These are phyloP conservation scores for Dilophus febrilis DNA, from an alignment of 2,888 invertebrate genomes.

Conservation along the genomic window DNA sequence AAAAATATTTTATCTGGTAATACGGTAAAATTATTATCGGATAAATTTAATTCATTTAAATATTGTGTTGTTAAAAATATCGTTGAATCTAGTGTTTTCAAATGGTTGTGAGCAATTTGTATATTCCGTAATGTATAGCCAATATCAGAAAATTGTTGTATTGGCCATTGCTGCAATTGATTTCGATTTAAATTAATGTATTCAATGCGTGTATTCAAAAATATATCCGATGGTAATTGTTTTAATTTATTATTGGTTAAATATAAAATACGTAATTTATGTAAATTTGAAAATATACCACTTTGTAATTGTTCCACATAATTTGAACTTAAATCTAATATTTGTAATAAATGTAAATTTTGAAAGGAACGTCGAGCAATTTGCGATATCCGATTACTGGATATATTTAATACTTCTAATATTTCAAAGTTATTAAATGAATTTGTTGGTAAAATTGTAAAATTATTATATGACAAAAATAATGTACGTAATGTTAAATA, in stretches of 20 bases:
- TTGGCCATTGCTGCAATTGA: conserved; percentile 62
- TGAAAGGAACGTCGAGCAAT: conserved; percentile 61
- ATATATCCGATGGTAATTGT: conserved; percentile 58
- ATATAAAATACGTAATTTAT: conserved; percentile 54
- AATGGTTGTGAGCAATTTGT: conserved; percentile 58
- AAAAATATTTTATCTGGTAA: conserved; percentile 79
- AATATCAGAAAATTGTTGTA: conserved; percentile 57
- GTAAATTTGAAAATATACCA: conserved; percentile 62
- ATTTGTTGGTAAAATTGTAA: conserved; percentile 50
- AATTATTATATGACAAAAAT: conserved; percentile 55
- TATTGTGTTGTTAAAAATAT: conserved; percentile 72
- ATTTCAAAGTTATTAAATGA: conserved; percentile 53
- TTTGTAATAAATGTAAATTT: conserved; percentile 55
- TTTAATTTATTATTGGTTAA: conserved; percentile 54
- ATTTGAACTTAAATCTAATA: conserved; percentile 63
- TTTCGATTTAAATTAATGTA: conserved; percentile 65
- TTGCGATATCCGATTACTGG: conserved; percentile 53
- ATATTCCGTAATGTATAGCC: conserved; percentile 63
- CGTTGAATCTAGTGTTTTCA: conserved; percentile 75
- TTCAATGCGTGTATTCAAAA: conserved; percentile 62
- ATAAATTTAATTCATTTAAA: conserved; percentile 57
- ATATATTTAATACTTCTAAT: conserved; percentile 56
- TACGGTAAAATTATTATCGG: conserved; percentile 64
- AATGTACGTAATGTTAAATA: conserved; percentile 47
- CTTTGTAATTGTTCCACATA: conserved; percentile 56